Base-by-base conservation (phyloP, 2,888 invertebrate species). In the Phyllotreta cruciferae region DNA sequence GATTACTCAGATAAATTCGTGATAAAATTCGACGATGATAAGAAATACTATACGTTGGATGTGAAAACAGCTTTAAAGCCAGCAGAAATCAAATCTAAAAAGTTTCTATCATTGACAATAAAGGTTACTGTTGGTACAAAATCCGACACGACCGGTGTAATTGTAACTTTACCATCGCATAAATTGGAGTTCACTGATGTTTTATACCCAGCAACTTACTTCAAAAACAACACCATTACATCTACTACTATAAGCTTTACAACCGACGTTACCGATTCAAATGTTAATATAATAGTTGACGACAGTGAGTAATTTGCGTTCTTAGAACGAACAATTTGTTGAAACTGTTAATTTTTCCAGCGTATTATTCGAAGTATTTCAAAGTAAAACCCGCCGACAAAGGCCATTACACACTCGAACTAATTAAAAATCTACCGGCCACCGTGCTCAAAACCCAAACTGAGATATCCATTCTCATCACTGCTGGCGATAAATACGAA, bases 1-100 rank as follows among this genome's bases (percentile, higher is more conserved):
- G 72, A 67, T 42, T 66, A 67, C 14, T 34, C 57, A 10, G 62
- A 60, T 2, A 44, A 67, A 37, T 72, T 73, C 58, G 42, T 1
- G 9, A 45, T 69, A 39, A n/a, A 8, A 1, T 56, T 52, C 8
- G 56, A 56, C 9, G 7, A 14, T 6, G 49, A 62, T 37, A 11
- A 11, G 1, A 42, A 38, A 11, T 54, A 60, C 36, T 70, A 61
- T 49, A 38, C 38, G 41, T 49, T 73, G 41, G 50, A 50, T 9
- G 58, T 69, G 6, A 56, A 6, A 2, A 55, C 35, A 6, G 38
- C 57, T 38, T 49, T 72, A 13, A 50, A 61, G 7, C 47, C 41
- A n/a, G 11, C 44, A 1, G 64, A 68, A 60, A 61, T 71, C 41
- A 65, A 67, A 49, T 49, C 56, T 7, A 49, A 66, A 6, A 56